Evolutionary conservation across 2,113 vertebrate genomes (phyloP).

Genomic region (Hipposideros armiger): DNA sequence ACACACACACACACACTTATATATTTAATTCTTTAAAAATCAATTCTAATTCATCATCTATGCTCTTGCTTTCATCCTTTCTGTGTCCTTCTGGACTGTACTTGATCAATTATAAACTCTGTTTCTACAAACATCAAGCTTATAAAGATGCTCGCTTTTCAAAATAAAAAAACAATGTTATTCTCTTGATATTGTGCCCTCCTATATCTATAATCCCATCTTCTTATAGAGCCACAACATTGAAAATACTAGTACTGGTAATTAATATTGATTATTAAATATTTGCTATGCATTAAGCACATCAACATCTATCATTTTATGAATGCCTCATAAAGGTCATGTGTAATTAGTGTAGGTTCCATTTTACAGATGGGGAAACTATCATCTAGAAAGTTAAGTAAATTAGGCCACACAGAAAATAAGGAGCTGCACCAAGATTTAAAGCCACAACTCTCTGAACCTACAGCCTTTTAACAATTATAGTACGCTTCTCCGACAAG

Average conservation of each 20-base stretch:
- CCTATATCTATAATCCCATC: background rate
- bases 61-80: background rate
- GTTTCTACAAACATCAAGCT: background rate
- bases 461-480: background rate
- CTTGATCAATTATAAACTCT: background rate
- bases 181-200: background rate
- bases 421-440: background rate
- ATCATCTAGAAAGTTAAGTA: background rate
- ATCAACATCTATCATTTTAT: background rate
- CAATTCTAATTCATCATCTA: background rate
- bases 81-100: background rate
- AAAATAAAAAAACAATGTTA: background rate
- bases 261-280: conserved; percentile 19
- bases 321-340: background rate
- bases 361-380: background rate
- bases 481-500: background rate
- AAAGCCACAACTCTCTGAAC: background rate
- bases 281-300: background rate
- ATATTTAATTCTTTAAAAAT: background rate
- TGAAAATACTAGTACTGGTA: background rate
- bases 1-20: background rate
- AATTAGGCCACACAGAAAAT: background rate
- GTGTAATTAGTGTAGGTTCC: background rate
- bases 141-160: background rate
- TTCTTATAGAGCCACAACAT: background rate